phyloP scores from a whole-genome alignment of 2,888 invertebrate species.

The Rutpela maculata region DNA sequence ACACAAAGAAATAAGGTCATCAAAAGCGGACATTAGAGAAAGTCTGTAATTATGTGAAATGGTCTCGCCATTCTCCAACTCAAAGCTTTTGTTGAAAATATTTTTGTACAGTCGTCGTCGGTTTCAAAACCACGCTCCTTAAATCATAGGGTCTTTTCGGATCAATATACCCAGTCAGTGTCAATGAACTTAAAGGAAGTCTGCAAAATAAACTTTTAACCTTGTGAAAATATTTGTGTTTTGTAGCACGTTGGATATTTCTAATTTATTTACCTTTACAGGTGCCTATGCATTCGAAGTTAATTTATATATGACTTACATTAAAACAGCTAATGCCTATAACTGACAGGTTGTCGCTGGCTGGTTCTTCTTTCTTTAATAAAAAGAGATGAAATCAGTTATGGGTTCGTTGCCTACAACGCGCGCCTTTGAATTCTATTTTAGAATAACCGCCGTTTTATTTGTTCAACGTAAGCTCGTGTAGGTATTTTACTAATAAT shows the following conservation, averaged over 20 bases:
- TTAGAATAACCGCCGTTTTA: constrained; percentile 18
- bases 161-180: constrained; percentile 46
- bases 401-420: constrained; percentile 38
- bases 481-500: background rate
- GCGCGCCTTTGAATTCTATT: constrained; percentile 34
- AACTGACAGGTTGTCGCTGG: constrained; percentile 15
- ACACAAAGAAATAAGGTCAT: background rate
- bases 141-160: constrained; percentile 45
- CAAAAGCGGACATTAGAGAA: background rate
- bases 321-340: background rate
- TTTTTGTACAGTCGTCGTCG: constrained; percentile 46
- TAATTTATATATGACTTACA: background rate
- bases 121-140: background rate
- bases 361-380: constrained; percentile 1
- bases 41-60: constrained; percentile 2
- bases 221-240: constrained; percentile 25
- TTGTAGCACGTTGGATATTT: constrained; percentile 2
- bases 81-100: constrained; percentile 42
- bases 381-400: constrained; percentile 15
- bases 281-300: background rate
- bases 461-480: background rate
- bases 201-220: constrained; percentile 17
- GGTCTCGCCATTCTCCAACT: background rate
- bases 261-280: constrained; percentile 7
- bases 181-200: constrained; percentile 48